A percentile compares a stretch with the other conserved stretches of the same genome.
These are phyloP conservation scores for Spea bombifrons DNA, from an alignment of 2,113 vertebrate species.

Conservation along the genomic window DNA sequence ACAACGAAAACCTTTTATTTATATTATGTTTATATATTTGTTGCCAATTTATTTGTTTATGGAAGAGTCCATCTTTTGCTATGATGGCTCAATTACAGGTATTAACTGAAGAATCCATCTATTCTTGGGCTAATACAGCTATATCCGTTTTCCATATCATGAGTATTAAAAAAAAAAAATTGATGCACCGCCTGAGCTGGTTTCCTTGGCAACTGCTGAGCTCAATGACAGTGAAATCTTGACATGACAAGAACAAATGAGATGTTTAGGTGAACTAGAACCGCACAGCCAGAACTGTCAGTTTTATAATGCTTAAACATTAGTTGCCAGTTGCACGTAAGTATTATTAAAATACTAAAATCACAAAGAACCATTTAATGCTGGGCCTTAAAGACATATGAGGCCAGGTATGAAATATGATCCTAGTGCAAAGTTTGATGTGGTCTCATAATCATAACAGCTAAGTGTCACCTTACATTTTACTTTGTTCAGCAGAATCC, in stretches of 20 bases:
- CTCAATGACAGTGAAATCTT: neutral
- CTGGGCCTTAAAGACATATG: neutral
- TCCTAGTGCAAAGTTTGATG: neutral
- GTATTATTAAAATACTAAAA: neutral
- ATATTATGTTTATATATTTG: too few species aligned
- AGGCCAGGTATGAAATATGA: neutral
- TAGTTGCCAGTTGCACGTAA: neutral
- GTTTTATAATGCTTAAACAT: neutral
- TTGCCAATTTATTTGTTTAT: too few species aligned
- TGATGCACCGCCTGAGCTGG: conserved; percentile 26
- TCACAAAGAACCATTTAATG: neutral
- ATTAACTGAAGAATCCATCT: too few species aligned
- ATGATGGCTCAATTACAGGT: too few species aligned
- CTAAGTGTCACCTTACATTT: neutral
- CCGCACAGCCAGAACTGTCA: neutral
- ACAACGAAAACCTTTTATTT: too few species aligned
- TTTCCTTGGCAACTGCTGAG: conserved; percentile 19
- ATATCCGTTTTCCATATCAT: too few species aligned
- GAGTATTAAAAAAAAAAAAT: neutral
- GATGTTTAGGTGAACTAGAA: neutral
- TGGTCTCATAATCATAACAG: neutral
- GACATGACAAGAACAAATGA: conserved; percentile 11
- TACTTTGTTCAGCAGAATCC: too few species aligned
- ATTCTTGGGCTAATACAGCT: too few species aligned
- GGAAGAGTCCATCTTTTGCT: too few species aligned